Conservation (phyloP, 1,140 invertebrate genomes). For the Hormaphis cornu region DNA sequence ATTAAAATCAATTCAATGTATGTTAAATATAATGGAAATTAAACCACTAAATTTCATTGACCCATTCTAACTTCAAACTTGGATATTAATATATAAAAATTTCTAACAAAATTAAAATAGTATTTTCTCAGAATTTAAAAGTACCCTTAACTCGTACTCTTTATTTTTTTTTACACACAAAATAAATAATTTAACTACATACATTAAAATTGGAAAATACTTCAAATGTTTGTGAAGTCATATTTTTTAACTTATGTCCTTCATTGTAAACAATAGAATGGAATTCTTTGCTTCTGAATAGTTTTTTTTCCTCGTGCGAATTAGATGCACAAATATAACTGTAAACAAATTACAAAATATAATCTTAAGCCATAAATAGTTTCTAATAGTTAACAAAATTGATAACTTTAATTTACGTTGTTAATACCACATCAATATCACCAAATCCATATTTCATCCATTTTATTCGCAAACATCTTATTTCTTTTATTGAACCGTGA, state of each 20-base stretch:
- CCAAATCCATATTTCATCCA: slow-evolving; percentile 64
- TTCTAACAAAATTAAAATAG: too few relatives aligned
- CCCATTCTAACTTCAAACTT: too few relatives aligned
- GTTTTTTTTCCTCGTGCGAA: slow-evolving; percentile 75
- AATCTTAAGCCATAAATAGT: too few relatives aligned
- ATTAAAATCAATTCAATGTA: too few relatives aligned
- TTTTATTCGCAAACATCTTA: slow-evolving; percentile 61
- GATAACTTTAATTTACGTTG: slow-evolving; percentile 69
- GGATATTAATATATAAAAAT: too few relatives aligned
- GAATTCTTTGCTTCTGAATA: slow-evolving; percentile 80
- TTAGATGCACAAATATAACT: slow-evolving; percentile 71
- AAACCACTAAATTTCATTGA: too few relatives aligned
- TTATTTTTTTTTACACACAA: not conserved
- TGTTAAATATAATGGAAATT: too few relatives aligned
- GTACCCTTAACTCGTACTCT: too few relatives aligned
- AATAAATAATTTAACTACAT: slow-evolving; percentile 39
- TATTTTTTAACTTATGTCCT: slow-evolving; percentile 96
- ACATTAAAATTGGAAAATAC: slow-evolving; percentile 80
- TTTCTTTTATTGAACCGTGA: slow-evolving; percentile 77
- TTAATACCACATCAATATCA: slow-evolving; percentile 73
- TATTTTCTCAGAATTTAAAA: too few relatives aligned
- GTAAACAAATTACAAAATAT: slow-evolving; percentile 31
- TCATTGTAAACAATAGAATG: slow-evolving; percentile 94
- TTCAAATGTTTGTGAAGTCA: slow-evolving; percentile 82
- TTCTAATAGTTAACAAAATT: too few relatives aligned